A percentile compares a stretch with the other conserved stretches of the same genome.
These are phyloP conservation scores for Ophion ellenae DNA, from an alignment of 2,888 invertebrate species.

Conservation along the genomic window DNA sequence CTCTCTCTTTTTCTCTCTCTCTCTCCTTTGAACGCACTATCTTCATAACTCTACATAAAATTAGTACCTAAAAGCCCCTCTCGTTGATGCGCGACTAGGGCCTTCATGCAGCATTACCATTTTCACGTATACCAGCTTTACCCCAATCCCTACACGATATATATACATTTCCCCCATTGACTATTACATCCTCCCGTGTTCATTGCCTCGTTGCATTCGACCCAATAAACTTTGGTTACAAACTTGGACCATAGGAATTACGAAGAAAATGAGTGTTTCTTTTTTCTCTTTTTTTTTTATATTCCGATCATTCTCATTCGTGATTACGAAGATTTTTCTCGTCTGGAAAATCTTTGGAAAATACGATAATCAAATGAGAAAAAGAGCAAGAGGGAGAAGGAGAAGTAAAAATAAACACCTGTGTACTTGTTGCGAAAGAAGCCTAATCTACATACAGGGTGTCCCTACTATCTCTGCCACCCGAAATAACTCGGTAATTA, in stretches of 20 bases:
- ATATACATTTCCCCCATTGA: neutral
- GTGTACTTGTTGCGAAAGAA: no score
- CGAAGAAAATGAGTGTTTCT: neutral
- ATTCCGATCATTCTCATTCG: no score
- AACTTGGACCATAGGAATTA: neutral
- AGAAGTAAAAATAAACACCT: no score
- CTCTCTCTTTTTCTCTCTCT: conserved; percentile 54
- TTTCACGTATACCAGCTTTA: conserved; percentile 45
- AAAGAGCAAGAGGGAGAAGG: no score
- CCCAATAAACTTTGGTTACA: neutral
- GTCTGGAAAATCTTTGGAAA: neutral
- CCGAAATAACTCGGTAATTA: no score
- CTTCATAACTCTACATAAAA: conserved; percentile 83
- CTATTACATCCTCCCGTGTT: conserved; percentile 24
- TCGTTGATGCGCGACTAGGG: conserved; percentile 60
- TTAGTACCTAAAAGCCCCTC: conserved; percentile 82
- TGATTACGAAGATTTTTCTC: no score
- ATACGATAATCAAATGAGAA: no score
- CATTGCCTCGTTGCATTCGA: neutral
- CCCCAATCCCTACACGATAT: conserved; percentile 23
- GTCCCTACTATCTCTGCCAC: no score
- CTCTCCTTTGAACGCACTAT: conserved; percentile 30
- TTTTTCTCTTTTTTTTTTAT: neutral
- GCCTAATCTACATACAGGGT: no score
- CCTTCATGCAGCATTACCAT: conserved; percentile 48